Base-by-base conservation (phyloP, 1,140 invertebrate species). In the Chironomus striatipennis region DNA sequence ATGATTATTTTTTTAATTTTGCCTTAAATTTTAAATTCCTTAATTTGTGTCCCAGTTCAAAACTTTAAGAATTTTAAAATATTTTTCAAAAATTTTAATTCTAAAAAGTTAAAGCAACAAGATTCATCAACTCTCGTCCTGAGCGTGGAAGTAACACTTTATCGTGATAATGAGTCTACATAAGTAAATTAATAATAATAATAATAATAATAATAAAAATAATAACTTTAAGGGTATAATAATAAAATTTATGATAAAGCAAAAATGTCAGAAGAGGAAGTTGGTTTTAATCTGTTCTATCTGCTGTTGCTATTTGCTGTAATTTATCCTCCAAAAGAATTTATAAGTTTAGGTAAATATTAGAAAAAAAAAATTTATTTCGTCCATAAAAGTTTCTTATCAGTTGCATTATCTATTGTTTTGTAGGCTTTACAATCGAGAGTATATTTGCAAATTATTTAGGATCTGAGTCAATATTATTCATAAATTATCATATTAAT, bases 281-380 rank as follows among this genome's bases (percentile, higher is more conserved):
- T 86, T 79, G 83, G 89, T 75, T 87, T 90, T 77, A 88, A 90
- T 65, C 79, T 93, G 74, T 88, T 91, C 79, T 93, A 91, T 78
- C 77, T 89, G 24, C 78, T 92, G 74, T 84, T 92, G 64, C 86
- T 87, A 42, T 85, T 88, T 78, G 90, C 90, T 78, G 85, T 93
- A 18, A 81, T 93, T 73, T 91, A 91, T 83, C 91, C 90, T 21
- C 91, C 91, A 0, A 86, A 85, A 12, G 91, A 93, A 82, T 93
- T 93, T 77, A 85, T 90, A 15, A 87, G 90, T 7, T 15, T 17
- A 8, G 65, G 47, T 57, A 57, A 57, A n/a, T 57, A n/a, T 57
- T 15, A n/a, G 5, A 1, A 12, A 15, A 12, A n/a, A 5, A 1
- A 12, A 15, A 12, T 15, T 34, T 34, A 2, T 34, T 57, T 57